phyloP scores from a whole-genome alignment of 2,113 vertebrate species.

The Cervus canadensis region DNA sequence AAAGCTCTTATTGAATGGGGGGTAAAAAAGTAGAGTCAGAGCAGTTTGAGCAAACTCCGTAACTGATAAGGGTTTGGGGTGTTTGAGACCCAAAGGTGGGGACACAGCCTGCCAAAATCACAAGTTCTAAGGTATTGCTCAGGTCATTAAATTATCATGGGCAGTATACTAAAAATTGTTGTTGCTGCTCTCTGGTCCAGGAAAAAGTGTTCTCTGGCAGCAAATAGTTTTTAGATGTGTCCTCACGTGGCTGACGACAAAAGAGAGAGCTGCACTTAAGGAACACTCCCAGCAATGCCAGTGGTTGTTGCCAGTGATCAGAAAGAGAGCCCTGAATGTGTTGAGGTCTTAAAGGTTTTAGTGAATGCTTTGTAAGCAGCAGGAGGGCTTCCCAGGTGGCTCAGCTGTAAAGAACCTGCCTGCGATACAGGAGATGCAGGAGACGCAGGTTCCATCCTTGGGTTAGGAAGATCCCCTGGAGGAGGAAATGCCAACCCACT shows the following conservation, averaged over 20 bases:
- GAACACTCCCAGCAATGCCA: neutral
- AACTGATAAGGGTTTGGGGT: neutral
- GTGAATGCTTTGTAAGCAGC: neutral
- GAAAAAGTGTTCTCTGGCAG: neutral
- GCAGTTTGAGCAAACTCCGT: slow-evolving; percentile 32
- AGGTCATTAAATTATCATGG: neutral
- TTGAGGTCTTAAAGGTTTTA: neutral
- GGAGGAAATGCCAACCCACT: neutral
- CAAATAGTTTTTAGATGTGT: neutral
- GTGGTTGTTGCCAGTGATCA: neutral
- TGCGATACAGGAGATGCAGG: neutral
- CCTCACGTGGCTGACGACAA: neutral
- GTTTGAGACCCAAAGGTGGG: neutral
- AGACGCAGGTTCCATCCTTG: neutral
- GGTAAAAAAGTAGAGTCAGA: neutral
- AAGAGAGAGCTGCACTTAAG: neutral
- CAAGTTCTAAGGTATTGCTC: neutral
- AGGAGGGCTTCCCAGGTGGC: neutral
- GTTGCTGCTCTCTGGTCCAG: neutral
- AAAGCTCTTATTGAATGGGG: slow-evolving; percentile 69
- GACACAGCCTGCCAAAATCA: accelerated
- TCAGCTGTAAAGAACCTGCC: neutral
- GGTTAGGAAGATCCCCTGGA: neutral
- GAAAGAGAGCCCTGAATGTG: neutral
- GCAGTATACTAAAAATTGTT: neutral